Base-by-base conservation (phyloP, 2,797 vertebrate genomes). In the Acanthurus tractus region DNA sequence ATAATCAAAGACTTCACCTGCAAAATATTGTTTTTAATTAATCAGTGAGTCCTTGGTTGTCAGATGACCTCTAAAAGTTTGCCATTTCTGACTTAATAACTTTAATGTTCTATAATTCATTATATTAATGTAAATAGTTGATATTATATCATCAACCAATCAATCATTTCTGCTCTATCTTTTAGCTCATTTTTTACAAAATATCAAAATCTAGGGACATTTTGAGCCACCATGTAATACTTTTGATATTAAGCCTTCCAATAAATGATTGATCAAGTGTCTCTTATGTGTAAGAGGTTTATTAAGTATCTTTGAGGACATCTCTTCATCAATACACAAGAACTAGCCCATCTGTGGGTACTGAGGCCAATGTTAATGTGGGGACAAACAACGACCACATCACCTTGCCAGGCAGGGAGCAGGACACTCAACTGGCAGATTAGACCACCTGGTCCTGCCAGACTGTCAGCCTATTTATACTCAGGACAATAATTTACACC, bases 391-490 rank as follows among this genome's bases (percentile, higher is more conserved):
- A 70, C 55, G 44, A 9, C 56, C 78, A 76, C 7, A 17, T 50
- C 83, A 83, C 70, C 67, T 75, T 46, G 20, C 72, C 57, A 82
- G 63, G 46, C 54, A 79, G 63, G 36, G 55, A 79, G 76, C 78
- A 70, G 74, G 78, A 82, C 70, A 79, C 59, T 74, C 57, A 80
- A 87, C 79, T 62, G 61, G 81, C 84, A 86, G 68, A 86, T 84
- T 62, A 87, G 84, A 87, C 84, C 90, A 91, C 87, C 86, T 91
- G 88, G 82, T 74, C 77, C 82, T 83, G 85, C 76, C 79, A 88
- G 81, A 82, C 83, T 90, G 87, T 86, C 87, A 71, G 45, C 81
- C 88, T 91, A 93, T 91, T 89, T 87, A 86, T 93, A 93, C 86
- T 40, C 68, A 34, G 57, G 71, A 90, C 84, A 90, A 91, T 93